Base-by-base conservation (phyloP, 2,797 vertebrate species). In the Craterocephalus amniculus region DNA sequence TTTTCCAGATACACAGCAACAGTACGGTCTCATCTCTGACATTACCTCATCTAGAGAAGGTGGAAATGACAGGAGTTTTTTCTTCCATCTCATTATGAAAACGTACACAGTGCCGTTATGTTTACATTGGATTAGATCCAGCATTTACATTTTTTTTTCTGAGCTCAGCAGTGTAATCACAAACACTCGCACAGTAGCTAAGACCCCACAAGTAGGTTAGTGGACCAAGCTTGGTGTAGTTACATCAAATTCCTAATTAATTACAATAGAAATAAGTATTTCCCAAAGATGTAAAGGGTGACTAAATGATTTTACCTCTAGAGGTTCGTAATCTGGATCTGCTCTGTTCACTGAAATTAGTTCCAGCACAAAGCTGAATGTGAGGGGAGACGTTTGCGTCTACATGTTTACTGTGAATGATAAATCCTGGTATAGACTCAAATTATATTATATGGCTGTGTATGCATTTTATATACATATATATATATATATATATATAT, bases 361-460 rank as follows among this genome's bases (percentile, higher is more conserved):
- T 56, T 71, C 66, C 70, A 74, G 86, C 86, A 80, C 86, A 74
- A 74, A 60, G 31, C 9, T 73, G 72, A 76, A 85, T 87, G 79
- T 86, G 73, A 13, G 78, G 76, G 70, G 16, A 82, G 75, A 71
- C 45, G 14, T 79, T 77, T 83, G 40, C 58, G n/a, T 80, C 43
- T 27, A 81, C 72, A 70, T 86, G 83, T 84, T 87, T 76, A 85
- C 88, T 88, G 86, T 88, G 83, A 92, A 87, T 80, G 83, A 87
- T 72, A 76, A 87, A 78, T 88, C 74, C 75, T 81, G 9, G 58
- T 83, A 78, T 81, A 70, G 70, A 71, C 56, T 49, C 24, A 22
- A 56, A 67, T 67, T 18, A 72, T 87, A 84, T 48, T 86, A 74
- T 88, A 77, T 18, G 70, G 58, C 69, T 81, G 63, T 90, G 71